These are phyloP conservation scores for Corythucha ciliata DNA, from an alignment of 2,888 invertebrate species.

Conservation along the genomic window DNA sequence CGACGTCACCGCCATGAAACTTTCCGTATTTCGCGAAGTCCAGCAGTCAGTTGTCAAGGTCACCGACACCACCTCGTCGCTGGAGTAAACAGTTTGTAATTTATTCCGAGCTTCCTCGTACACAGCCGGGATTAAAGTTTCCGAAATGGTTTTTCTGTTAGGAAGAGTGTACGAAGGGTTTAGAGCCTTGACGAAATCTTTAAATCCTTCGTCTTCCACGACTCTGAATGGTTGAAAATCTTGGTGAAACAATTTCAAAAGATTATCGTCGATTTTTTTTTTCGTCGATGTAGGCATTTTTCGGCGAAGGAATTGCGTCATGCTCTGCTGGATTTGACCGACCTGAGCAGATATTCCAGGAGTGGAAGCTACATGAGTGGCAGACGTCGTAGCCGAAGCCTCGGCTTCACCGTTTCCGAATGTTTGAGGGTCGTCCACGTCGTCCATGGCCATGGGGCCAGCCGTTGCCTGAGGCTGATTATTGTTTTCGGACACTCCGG, in stretches of 20 bases:
- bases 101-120: constrained; percentile 3
- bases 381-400: too few relatives aligned
- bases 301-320: not conserved
- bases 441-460: too few relatives aligned
- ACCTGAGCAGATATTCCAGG: too few relatives aligned
- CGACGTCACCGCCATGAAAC: constrained; percentile 36
- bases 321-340: too few relatives aligned
- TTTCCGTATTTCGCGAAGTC: constrained; percentile 37
- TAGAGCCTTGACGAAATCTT: constrained; percentile 6
- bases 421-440: too few relatives aligned
- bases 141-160: constrained; percentile 20
- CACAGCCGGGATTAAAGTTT: constrained; percentile 19
- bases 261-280: constrained; percentile 3
- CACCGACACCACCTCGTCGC: constrained; percentile 1
- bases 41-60: constrained; percentile 37
- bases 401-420: too few relatives aligned
- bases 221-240: constrained; percentile 19
- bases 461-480: too few relatives aligned
- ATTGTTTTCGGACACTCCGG: too few relatives aligned
- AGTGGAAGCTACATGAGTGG: too few relatives aligned
- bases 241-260: constrained; percentile 10
- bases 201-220: constrained; percentile 20
- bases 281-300: constrained; percentile 11
- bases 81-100: not conserved
- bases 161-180: constrained; percentile 20